Percentiles rank a stretch among this genome's conserved stretches.
phyloP scores from a whole-genome alignment of 2,113 vertebrate species.

The Anser cygnoides region DNA sequence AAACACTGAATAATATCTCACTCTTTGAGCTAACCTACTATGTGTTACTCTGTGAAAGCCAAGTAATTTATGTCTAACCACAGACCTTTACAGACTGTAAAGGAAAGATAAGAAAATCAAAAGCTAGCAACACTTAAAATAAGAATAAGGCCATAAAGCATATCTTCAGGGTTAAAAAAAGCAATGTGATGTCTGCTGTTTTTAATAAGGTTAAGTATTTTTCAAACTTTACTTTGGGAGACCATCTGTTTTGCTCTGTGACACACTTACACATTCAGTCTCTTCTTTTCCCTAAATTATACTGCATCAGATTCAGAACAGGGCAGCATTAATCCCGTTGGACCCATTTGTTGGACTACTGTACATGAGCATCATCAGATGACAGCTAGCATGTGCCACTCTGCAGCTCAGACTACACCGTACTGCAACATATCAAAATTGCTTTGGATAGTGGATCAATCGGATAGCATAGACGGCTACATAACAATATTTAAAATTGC shows the following conservation, averaged over 20 bases:
- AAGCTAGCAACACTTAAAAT: not conserved
- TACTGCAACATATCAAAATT: not conserved
- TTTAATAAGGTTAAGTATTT: not conserved
- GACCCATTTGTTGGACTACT: not conserved
- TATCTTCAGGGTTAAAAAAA: not conserved
- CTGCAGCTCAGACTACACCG: not conserved
- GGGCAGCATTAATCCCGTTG: not conserved
- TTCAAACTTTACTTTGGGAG: not conserved
- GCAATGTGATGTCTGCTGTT: not conserved
- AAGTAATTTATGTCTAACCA: not conserved
- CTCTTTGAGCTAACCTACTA: not conserved
- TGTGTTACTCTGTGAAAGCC: not conserved
- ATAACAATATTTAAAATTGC: not conserved
- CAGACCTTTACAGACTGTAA: not conserved
- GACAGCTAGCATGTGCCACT: not conserved
- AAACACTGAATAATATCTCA: not conserved
- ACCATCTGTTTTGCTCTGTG: not conserved
- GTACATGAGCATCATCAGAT: too few species aligned
- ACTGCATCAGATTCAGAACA: not conserved
- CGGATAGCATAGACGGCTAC: not conserved
- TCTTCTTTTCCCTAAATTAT: not conserved
- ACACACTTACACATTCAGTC: not conserved
- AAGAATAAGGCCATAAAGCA: not conserved
- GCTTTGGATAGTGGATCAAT: not conserved
- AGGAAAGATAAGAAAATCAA: not conserved